These are phyloP conservation scores for Hormaphis cornu DNA, from an alignment of 1,140 invertebrate species.

Conservation along the genomic window DNA sequence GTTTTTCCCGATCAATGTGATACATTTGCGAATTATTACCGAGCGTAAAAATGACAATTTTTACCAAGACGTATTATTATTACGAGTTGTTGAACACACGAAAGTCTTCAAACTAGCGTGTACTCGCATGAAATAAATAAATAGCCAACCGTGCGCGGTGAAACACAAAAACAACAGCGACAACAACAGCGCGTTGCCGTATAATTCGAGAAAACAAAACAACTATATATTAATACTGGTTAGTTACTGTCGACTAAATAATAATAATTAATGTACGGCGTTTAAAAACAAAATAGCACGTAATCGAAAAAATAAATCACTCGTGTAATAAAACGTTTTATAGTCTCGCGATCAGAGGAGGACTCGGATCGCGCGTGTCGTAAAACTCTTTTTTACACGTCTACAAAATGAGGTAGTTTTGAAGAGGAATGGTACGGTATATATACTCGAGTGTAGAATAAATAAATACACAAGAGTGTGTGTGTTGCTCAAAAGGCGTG, in stretches of 20 bases:
- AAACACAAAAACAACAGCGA: too few species aligned
- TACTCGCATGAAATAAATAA: too few species aligned
- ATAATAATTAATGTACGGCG: background rate
- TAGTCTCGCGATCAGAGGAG: background rate
- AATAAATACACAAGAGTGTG: background rate
- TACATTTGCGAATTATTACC: background rate
- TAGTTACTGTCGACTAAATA: background rate
- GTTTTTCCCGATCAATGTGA: background rate
- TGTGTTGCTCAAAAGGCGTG: too few species aligned
- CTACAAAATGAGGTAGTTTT: slow-evolving; percentile 16
- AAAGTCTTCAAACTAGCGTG: slow-evolving; percentile 22
- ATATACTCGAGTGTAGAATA: slow-evolving; percentile 7
- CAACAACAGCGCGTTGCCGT: background rate
- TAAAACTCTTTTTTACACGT: background rate
- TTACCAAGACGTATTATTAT: slow-evolving; percentile 3
- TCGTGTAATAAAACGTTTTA: background rate
- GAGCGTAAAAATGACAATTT: background rate
- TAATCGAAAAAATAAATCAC: background rate
- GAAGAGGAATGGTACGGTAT: slow-evolving; percentile 21
- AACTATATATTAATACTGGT: slow-evolving; percentile 9
- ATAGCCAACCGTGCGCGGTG: too few species aligned
- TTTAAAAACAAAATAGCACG: background rate
- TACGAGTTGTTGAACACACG: slow-evolving; percentile 23
- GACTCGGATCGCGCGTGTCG: background rate
- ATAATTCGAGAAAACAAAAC: background rate